Base-by-base conservation (phyloP, 2,797 vertebrate genomes). In the Botia almorhae region DNA sequence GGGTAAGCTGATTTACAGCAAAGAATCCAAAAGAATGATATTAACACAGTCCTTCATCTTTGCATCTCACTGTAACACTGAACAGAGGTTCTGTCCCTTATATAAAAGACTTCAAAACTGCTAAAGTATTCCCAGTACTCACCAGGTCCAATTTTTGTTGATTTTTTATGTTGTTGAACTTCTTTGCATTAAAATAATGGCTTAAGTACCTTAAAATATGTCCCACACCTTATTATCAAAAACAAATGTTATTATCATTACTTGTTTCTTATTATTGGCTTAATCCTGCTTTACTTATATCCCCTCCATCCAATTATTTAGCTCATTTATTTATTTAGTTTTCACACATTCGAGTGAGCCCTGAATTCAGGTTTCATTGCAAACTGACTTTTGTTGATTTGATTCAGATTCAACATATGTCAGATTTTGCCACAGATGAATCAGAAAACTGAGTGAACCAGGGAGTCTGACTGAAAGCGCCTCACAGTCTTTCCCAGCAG, bases 1-100 rank as follows among this genome's bases (percentile, higher is more conserved):
- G 74, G 85, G 73, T 84, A 80, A 82, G 58, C 76, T 80, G 80
- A 85, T 83, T 83, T 83, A 83, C 72, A 67, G 63, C 63, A 68
- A 80, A 64, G 81, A 56, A 80, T 80, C 63, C 78, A 50, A 64
- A 80, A 26, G 58, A 50, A 53, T 76, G 72, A 83, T 64, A 74
- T 80, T 71, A 80, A 80, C 73, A 70, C 21, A 75, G 60, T 70
- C 65, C 68, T 77, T 80, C 63, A 61, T 69, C 65, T 80, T 64
- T 74, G 78, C 73, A 19, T 80, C 21, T 74, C 63, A 46, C 46
- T 77, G 21, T 21, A 56, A 78, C 53, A 48, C 64, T 77, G 14
- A 77, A 19, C 75, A 69, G 75, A 48, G 55, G 13, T 48, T 43
- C 36, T 56, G 7, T 48, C 7, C 0, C 8, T 68, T 46, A 11